These are phyloP conservation scores for Lasioglossum leucozonium DNA, from an alignment of 2,888 invertebrate species.

Conservation along the genomic window DNA sequence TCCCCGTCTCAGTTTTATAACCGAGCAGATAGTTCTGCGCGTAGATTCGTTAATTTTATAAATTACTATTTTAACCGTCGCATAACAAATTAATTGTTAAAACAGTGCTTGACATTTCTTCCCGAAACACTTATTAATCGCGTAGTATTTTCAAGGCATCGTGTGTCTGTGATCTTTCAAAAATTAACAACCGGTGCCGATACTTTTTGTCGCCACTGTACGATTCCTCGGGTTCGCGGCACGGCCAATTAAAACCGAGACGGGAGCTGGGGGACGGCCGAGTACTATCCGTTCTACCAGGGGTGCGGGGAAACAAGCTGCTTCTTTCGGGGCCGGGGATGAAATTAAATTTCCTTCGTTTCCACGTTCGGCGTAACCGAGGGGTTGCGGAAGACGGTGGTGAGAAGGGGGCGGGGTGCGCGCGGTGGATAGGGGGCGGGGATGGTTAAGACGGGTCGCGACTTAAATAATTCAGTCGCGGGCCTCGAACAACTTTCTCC, in stretches of 20 bases:
- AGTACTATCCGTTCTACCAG: background rate
- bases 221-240: constrained; percentile 3
- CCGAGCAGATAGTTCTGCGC: too few species aligned
- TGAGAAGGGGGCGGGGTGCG: constrained; percentile 10
- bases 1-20: too few species aligned
- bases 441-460: constrained; percentile 66
- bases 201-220: background rate
- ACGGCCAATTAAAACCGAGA: constrained; percentile 67
- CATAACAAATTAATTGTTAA: too few species aligned
- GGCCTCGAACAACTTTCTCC: constrained; percentile 70
- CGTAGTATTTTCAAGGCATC: too few species aligned
- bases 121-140: too few species aligned
- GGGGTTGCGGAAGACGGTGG: constrained; percentile 14
- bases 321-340: constrained; percentile 35
- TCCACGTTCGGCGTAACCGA: constrained; percentile 33
- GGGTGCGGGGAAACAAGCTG: constrained; percentile 29
- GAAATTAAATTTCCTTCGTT: constrained; percentile 70
- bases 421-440: constrained; percentile 20
- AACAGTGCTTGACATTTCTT: too few species aligned
- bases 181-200: background rate
- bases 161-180: background rate
- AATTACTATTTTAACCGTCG: too few species aligned
- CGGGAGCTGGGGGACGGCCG: background rate
- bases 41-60: too few species aligned
- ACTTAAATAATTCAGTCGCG: constrained; percentile 79